Base-by-base conservation (phyloP, 2,113 vertebrate genomes). In the Riparia riparia region DNA sequence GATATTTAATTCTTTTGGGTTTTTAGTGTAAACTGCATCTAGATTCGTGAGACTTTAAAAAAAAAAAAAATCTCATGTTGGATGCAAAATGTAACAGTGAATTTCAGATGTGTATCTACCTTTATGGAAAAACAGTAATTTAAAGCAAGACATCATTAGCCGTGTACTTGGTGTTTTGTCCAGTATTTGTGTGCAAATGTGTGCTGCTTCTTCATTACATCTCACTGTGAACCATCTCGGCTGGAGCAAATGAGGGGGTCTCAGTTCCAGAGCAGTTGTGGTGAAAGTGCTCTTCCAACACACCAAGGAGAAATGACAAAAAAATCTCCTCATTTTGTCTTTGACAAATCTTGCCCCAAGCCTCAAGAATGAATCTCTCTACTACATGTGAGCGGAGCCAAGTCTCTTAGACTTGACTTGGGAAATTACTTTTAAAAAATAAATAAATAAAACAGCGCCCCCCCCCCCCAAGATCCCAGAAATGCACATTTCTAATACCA, bases 221-320 rank as follows among this genome's bases (percentile, higher is more conserved):
- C 58, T 58, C 54, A 2, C 11, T 25, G 39, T 26, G 78, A 86
- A 17, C 18, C n/a, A 25, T 8, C n/a, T 29, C 32, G 50, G 18
- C 28, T 34, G 82, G 49, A n/a, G 19, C 18, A n/a, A 58, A 54
- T 0, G 0, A 16, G 42, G 16, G 8, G 9, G 9, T 41, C 60
- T 21, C 53, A 25, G 34, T 37, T 63, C 39, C 39, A 61, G 57
- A 13, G 57, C 28, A 20, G 69, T 13, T 7, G 76, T 86, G 50
- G 84, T 72, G 26, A 56, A 77, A 73, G 41, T 60, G 44, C 25
- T 50, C 37, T 11, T 26, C 13, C 34, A 51, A 39, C 4, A 16
- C 49, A 56, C 18, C 39, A 20, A 39, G 49, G 54, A 77, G 81
- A 89, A 86, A 86, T 9, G 64, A 51, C 71, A 32, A 56, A 77